Percentiles rank a stretch among this genome's conserved stretches.
phyloP scores from a whole-genome alignment of 2,113 vertebrate species.

The Caloenas nicobarica region DNA sequence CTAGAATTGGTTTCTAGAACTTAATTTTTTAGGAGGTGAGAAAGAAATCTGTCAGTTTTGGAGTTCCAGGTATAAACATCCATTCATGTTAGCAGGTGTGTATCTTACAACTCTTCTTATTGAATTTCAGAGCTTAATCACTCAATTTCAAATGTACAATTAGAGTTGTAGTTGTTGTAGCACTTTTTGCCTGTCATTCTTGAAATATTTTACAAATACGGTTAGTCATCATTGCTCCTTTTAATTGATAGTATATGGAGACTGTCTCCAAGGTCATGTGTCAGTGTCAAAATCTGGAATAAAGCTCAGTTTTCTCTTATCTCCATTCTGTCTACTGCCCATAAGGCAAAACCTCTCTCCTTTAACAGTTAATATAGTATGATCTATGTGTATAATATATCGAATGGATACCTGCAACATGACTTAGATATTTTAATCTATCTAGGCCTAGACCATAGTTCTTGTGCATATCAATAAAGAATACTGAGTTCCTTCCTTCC shows the following conservation, averaged over 20 bases:
- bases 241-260: background rate
- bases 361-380: background rate
- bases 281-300: background rate
- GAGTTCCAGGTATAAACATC: background rate
- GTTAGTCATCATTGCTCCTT: background rate
- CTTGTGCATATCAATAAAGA: background rate
- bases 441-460: background rate
- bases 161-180: background rate
- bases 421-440: background rate
- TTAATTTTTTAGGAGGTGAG: background rate
- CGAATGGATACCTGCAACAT: background rate
- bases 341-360: background rate
- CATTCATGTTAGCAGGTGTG: background rate
- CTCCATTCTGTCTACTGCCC: background rate
- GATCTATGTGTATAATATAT: background rate
- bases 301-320: background rate
- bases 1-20: background rate
- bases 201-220: background rate
- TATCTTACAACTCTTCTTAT: background rate
- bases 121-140: background rate
- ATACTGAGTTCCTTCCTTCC: background rate
- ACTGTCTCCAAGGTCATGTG: background rate
- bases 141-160: background rate
- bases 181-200: background rate
- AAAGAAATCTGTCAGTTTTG: background rate